Evolutionary conservation across 2,797 vertebrate species (phyloP).

Genomic region (Catostomus latipinnis): DNA sequence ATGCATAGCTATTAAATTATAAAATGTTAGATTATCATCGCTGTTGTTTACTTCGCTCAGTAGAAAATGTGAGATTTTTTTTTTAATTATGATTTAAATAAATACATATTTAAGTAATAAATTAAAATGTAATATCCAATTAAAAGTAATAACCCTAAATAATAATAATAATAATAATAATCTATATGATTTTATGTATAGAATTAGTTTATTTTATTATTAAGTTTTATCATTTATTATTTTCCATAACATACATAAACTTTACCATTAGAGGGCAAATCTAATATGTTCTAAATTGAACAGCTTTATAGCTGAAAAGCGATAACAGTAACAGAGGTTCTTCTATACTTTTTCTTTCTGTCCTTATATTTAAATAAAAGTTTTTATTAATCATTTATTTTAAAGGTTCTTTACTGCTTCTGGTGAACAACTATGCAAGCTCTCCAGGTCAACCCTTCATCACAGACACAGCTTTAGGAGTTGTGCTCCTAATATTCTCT

Average conservation of each 20-base stretch:
- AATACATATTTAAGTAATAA: neutral
- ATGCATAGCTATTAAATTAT: no score
- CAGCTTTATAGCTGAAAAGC: neutral
- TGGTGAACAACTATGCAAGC: conserved; percentile 80
- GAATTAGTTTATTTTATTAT: no score
- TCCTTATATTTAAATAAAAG: neutral
- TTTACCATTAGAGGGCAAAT: neutral
- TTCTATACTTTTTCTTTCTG: no score
- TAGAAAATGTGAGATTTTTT: neutral
- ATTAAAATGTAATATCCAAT: no score
- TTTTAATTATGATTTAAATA: neutral
- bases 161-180: no score
- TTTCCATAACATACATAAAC: no score
- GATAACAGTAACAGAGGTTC: no score
- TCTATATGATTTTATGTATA: no score
- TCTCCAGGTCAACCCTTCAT: conserved; percentile 69
- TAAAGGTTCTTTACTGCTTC: conserved; percentile 83
- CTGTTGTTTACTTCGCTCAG: neutral
- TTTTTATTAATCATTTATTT: neutral
- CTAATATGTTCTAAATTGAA: neutral
- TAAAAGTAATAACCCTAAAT: no score
- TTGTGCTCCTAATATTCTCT: conserved; percentile 79
- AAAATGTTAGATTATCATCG: neutral
- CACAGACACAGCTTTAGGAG: conserved; percentile 78
- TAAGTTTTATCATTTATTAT: no score